phyloP scores from a whole-genome alignment of 2,113 vertebrate genomes.

The Okapia johnstoni region DNA sequence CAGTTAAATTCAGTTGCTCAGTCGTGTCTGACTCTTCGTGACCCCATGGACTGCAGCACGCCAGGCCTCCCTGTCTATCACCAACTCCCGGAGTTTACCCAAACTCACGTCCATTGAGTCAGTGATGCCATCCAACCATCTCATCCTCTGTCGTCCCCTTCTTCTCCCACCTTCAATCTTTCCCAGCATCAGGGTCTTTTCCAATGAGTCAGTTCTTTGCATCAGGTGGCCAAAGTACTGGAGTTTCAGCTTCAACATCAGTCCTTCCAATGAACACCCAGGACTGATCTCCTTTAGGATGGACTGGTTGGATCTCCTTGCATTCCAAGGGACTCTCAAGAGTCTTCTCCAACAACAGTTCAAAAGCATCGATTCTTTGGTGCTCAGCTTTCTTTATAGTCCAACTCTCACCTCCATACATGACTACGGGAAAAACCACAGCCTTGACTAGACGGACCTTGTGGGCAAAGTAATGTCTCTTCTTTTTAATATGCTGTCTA shows the following conservation, averaged over 20 bases:
- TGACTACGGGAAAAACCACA: not conserved
- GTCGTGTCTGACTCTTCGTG: not conserved
- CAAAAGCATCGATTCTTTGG: not conserved
- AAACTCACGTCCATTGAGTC: not conserved
- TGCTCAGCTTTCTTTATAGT: not conserved
- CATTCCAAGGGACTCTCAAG: not conserved
- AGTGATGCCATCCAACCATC: not conserved
- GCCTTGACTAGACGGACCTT: not conserved
- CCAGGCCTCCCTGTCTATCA: not conserved
- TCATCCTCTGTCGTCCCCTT: not conserved
- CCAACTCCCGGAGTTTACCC: not conserved
- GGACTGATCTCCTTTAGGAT: not conserved
- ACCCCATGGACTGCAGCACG: fast-evolving
- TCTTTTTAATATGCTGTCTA: not conserved
- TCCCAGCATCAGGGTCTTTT: not conserved
- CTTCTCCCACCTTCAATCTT: not conserved
- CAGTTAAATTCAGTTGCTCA: not conserved
- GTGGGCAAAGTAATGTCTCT: not conserved
- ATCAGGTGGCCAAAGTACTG: not conserved
- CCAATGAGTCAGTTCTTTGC: not conserved
- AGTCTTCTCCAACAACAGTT: not conserved
- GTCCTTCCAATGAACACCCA: not conserved
- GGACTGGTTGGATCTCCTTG: not conserved
- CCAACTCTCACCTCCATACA: not conserved
- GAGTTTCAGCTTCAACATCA: not conserved